These are phyloP conservation scores for Hemithea aestivaria DNA, from an alignment of 2,888 invertebrate species.

Conservation along the genomic window DNA sequence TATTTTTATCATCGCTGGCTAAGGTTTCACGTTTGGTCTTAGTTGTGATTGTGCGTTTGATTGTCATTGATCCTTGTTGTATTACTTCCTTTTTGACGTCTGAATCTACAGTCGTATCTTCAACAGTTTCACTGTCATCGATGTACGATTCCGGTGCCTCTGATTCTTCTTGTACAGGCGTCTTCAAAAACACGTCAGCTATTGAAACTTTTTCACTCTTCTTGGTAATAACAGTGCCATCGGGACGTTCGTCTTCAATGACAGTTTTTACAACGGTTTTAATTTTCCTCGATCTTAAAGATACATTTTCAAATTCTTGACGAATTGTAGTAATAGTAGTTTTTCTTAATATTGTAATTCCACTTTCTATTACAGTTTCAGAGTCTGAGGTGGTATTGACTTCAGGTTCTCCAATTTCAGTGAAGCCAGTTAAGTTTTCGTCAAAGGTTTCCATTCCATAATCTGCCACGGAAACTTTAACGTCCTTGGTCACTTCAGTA, in stretches of 20 bases:
- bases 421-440: conserved; percentile 53
- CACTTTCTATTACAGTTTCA: conserved; percentile 50
- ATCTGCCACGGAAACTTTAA: conserved; percentile 63
- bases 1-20: conserved; percentile 69
- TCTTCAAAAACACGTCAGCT: conserved; percentile 50
- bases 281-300: conserved; percentile 49
- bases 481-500: conserved; percentile 63
- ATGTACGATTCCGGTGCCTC: conserved; percentile 44
- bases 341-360: conserved; percentile 50
- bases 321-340: conserved; percentile 54
- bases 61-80: conserved; percentile 48
- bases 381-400: conserved; percentile 43
- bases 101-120: conserved; percentile 60
- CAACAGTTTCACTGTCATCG: conserved; percentile 58
- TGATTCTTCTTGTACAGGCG: conserved; percentile 32
- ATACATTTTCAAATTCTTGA: conserved; percentile 55
- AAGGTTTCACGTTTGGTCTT: conserved; percentile 70
- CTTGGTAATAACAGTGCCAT: conserved; percentile 63
- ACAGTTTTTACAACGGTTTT: conserved; percentile 55
- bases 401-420: conserved; percentile 46
- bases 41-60: conserved; percentile 66
- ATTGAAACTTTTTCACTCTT: conserved; percentile 67
- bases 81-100: conserved; percentile 62
- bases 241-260: conserved; percentile 63
- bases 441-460: conserved; percentile 49